These are phyloP conservation scores for Telenomus remus DNA, from an alignment of 1,140 invertebrate species.

Conservation along the genomic window DNA sequence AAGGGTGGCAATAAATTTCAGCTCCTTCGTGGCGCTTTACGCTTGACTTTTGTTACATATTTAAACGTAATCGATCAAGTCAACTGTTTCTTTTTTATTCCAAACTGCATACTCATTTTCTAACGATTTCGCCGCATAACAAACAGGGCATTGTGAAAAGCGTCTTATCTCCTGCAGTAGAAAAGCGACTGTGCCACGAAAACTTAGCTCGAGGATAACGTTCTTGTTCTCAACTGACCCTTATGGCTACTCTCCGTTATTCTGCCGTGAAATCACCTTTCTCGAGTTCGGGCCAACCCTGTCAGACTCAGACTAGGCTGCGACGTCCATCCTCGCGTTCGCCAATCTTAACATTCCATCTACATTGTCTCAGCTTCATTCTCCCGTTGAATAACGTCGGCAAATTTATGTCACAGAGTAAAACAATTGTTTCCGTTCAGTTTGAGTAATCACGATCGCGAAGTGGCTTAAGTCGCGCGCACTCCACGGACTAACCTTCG, in stretches of 20 bases:
- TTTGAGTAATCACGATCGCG: slow-evolving; percentile 27
- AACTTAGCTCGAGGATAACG: slow-evolving; percentile 61
- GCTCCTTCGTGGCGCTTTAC: too few relatives aligned
- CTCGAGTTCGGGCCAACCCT: slow-evolving; percentile 14
- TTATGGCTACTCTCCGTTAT: slow-evolving; percentile 43
- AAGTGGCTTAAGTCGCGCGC: too few relatives aligned
- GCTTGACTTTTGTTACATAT: too few relatives aligned
- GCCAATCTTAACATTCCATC: slow-evolving; percentile 73
- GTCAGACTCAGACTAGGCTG: slow-evolving; percentile 14
- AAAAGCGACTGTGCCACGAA: slow-evolving; percentile 36
- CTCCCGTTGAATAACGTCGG: slow-evolving; percentile 32
- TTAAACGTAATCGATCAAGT: too few relatives aligned
- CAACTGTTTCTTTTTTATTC: too few relatives aligned
- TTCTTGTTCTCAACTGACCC: slow-evolving; percentile 62
- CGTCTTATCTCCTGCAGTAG: slow-evolving; percentile 58
- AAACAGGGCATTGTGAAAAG: slow-evolving; percentile 51
- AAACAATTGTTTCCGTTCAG: slow-evolving; percentile 62
- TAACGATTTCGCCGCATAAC: slow-evolving; percentile 39
- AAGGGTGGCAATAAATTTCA: too few relatives aligned
- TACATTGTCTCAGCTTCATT: slow-evolving; percentile 71
- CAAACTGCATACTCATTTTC: slow-evolving; percentile 16
- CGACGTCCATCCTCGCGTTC: slow-evolving; percentile 38
- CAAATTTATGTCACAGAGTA: slow-evolving; percentile 62
- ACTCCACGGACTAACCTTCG: slow-evolving; percentile 12
- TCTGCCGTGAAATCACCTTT: slow-evolving; percentile 53